Evolutionary conservation across 2,113 vertebrate species (phyloP).

Genomic region (Pantherophis guttatus): DNA sequence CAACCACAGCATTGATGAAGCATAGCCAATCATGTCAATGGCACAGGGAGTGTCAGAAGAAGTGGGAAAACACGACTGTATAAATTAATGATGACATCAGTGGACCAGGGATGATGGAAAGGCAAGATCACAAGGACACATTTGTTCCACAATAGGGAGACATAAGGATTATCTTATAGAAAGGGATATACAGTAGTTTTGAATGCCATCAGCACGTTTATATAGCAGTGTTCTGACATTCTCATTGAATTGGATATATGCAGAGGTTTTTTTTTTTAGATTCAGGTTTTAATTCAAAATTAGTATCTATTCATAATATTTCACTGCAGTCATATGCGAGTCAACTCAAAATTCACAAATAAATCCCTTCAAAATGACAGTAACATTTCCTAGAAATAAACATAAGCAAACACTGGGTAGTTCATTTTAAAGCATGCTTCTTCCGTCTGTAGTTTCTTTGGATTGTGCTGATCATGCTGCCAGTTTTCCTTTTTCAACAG

Average conservation of each 20-base stretch:
- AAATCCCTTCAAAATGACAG: background rate
- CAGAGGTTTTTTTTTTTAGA: background rate
- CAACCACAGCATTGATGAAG: background rate
- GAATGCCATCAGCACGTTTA: background rate
- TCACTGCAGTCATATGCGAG: background rate
- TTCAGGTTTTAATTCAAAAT: background rate
- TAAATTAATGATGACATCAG: background rate
- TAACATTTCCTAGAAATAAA: constrained; percentile 3
- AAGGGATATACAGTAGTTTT: background rate
- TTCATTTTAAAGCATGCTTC: background rate
- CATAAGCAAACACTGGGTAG: background rate
- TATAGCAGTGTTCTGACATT: background rate
- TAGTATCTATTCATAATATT: background rate
- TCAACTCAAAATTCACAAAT: background rate
- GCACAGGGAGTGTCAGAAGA: background rate
- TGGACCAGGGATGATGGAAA: background rate
- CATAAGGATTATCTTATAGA: background rate
- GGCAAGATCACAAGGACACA: background rate
- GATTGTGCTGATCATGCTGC: background rate
- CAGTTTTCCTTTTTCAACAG: background rate
- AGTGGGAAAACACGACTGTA: background rate
- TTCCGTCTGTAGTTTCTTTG: background rate
- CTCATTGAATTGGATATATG: background rate
- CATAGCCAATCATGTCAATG: background rate
- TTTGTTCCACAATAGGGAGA: background rate